phyloP scores from a whole-genome alignment of 2,888 invertebrate genomes.

The Drosophila mettleri region DNA sequence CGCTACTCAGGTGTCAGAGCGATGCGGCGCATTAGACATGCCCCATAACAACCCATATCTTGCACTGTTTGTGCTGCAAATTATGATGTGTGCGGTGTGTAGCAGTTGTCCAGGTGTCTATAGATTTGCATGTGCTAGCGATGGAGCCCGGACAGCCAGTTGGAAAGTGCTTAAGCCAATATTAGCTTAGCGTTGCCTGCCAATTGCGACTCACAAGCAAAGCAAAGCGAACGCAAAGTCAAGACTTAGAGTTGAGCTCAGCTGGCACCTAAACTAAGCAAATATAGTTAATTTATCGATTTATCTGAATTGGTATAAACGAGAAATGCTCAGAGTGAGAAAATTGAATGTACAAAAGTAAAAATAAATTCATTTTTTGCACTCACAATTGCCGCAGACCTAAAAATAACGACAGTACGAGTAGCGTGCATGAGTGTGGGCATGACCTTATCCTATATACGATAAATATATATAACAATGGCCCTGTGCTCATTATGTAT shows the following conservation, averaged over 20 bases:
- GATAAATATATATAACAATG: not conserved
- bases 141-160: conserved; percentile 8
- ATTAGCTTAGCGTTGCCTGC: conserved; percentile 6
- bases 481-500: conserved; percentile 2
- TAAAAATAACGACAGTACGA: not conserved
- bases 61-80: conserved; percentile 41
- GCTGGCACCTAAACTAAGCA: not conserved
- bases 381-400: not conserved
- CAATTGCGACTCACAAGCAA: conserved; percentile 10
- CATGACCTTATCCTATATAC: not conserved
- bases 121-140: conserved; percentile 4
- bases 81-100: conserved; percentile 58
- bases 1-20: conserved; percentile 28
- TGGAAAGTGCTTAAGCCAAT: conserved; percentile 43
- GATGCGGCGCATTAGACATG: conserved; percentile 37
- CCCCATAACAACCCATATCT: conserved; percentile 39
- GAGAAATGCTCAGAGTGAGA: no score
- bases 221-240: conserved; percentile 31
- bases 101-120: conserved; percentile 15
- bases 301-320: no score
- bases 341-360: not conserved
- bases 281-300: not conserved
- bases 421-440: not conserved
- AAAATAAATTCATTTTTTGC: not conserved
- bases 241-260: not conserved